phyloP scores from a whole-genome alignment of 2,797 vertebrate genomes.

The Anguilla pacifica region DNA sequence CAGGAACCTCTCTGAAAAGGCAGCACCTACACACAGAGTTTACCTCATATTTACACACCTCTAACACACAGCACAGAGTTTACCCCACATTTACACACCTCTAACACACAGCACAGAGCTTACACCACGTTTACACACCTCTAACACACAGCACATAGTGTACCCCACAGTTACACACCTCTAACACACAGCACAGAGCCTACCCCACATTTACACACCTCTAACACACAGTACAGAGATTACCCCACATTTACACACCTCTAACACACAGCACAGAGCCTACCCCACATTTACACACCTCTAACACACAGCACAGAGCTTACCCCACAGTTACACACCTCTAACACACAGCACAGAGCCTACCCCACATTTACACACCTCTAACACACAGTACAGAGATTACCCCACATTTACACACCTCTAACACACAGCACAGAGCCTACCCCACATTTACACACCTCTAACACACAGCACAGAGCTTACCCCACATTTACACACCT shows the following conservation, averaged over 20 bases:
- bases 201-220: background rate
- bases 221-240: background rate
- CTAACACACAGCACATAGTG: background rate
- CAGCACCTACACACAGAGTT: constrained; percentile 67
- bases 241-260: too few species aligned
- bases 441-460: background rate
- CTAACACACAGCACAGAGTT: background rate
- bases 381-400: too few species aligned
- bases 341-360: too few species aligned
- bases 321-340: too few species aligned
- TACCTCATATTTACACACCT: background rate
- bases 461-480: background rate
- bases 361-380: too few species aligned
- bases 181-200: background rate
- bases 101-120: background rate
- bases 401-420: background rate
- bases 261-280: background rate
- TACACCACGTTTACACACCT: background rate
- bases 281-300: too few species aligned
- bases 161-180: too few species aligned
- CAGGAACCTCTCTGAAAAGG: constrained; percentile 79
- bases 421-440: background rate
- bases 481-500: background rate
- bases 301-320: too few species aligned
- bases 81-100: background rate